phyloP scores from a whole-genome alignment of 1,140 invertebrate species.

The Achatina immaculata region DNA sequence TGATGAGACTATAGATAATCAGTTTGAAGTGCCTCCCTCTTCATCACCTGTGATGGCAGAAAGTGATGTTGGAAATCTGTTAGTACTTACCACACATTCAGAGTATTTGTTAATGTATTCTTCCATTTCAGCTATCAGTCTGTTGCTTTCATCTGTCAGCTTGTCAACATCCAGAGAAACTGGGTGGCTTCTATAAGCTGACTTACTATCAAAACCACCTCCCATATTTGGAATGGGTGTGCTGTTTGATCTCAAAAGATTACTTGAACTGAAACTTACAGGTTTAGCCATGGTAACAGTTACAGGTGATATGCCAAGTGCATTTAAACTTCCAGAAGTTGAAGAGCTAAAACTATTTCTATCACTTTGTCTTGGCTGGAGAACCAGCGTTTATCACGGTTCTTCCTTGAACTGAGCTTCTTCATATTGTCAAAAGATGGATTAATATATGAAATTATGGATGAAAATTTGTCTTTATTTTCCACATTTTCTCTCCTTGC shows the following conservation, averaged over 20 bases:
- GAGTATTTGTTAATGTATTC: slow-evolving; percentile 53
- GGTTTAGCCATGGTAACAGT: slow-evolving; percentile 19
- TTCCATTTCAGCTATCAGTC: slow-evolving; percentile 61
- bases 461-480: slow-evolving; percentile 1
- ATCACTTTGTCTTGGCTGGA: neutral
- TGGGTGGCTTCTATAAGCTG: neutral
- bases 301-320: slow-evolving; percentile 11
- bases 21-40: slow-evolving; percentile 33
- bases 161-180: slow-evolving; percentile 36
- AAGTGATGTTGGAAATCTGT: slow-evolving; percentile 51
- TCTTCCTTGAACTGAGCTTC: neutral
- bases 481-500: slow-evolving; percentile 7
- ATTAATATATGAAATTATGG: slow-evolving; percentile 13
- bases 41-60: slow-evolving; percentile 33
- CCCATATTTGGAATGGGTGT: neutral
- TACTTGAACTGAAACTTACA: neutral
- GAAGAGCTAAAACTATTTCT: neutral
- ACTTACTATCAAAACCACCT: neutral
- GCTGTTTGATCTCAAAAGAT: slow-evolving; percentile 22
- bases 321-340: neutral
- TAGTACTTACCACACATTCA: slow-evolving; percentile 36
- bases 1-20: slow-evolving; percentile 53
- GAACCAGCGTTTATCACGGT: neutral
- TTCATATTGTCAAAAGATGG: slow-evolving; percentile 32
- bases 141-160: slow-evolving; percentile 50